phyloP scores from a whole-genome alignment of 2,888 invertebrate species.

The Oxycera nigricornis region DNA sequence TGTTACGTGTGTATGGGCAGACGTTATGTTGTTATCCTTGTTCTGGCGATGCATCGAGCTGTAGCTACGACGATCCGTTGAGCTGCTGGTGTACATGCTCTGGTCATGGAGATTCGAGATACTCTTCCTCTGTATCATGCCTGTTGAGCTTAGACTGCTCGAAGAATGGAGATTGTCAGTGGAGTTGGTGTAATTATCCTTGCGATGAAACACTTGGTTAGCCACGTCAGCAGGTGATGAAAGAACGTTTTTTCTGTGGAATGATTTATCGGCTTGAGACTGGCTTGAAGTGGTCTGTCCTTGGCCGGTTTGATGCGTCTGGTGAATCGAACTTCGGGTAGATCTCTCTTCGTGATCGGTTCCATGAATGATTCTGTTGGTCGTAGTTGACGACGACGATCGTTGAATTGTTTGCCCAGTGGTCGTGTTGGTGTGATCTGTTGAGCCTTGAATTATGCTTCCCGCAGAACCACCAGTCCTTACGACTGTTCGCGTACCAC shows the following conservation, averaged over 20 bases:
- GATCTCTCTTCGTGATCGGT: background rate
- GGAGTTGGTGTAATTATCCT: slow-evolving; percentile 61
- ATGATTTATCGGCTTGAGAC: slow-evolving; percentile 6
- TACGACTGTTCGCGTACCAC: background rate
- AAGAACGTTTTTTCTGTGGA: slow-evolving; percentile 76
- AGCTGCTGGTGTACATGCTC: slow-evolving; percentile 72
- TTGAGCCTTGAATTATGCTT: slow-evolving; percentile 24
- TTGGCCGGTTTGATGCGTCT: slow-evolving; percentile 47
- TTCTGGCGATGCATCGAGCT: slow-evolving; percentile 79
- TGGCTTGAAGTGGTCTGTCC: slow-evolving; percentile 58
- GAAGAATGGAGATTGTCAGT: slow-evolving; percentile 75
- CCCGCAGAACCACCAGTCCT: background rate
- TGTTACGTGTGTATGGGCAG: slow-evolving; percentile 57
- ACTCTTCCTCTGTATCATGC: slow-evolving; percentile 81
- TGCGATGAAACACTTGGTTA: slow-evolving; percentile 81
- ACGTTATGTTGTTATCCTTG: slow-evolving; percentile 65
- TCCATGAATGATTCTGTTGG: slow-evolving; percentile 24
- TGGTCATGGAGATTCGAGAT: slow-evolving; percentile 80
- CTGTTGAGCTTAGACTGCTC: slow-evolving; percentile 67
- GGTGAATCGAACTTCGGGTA: slow-evolving; percentile 43
- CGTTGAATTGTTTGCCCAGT: slow-evolving; percentile 15
- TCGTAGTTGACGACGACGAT: slow-evolving; percentile 22
- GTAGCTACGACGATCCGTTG: slow-evolving; percentile 76
- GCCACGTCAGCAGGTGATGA: slow-evolving; percentile 76
- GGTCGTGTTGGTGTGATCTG: background rate